Evolutionary conservation across 1,140 invertebrate species (phyloP), one percentile per base, ranked within the genome.

Genomic region (Liolophura sinensis): DNA sequence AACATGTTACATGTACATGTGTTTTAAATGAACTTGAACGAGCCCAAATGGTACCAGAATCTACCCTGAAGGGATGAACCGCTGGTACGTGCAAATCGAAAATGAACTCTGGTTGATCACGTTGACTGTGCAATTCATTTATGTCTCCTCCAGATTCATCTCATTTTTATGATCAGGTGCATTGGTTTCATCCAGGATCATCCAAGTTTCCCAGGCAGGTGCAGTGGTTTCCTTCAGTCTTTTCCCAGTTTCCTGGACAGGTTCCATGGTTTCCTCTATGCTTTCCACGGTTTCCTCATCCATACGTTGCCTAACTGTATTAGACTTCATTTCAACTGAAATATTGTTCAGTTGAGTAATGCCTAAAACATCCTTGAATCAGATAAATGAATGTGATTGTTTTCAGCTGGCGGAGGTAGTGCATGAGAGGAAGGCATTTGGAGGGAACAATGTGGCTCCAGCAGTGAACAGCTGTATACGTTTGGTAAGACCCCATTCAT

Each of bases 361-460:
- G 57, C 16, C 4, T 52, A 40, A 31, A 58, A 18, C 5, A 20
- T 20, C 1, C 18, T 58, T 4, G 7, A 58, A 24, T n/a, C n/a
- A 58, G 6, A 22, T 4, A 18, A 58, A 5, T 27, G 18, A 18
- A 48, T 61, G 40, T 3, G 57, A 31, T 62, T 25, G 18, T 40
- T 71, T 98, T 73, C 94, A 89, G 85, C 91, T 97, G 55, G 95
- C 97, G 15, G 88, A 96, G 65, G 92, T 98, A 78, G 85, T 99
- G n/a, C 96, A 96, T 9, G 96, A 98, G 87, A 92, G 97, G 22
- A 95, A 95, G 12, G 93, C 96, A 1, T 99, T 99, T 86, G 97
- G 97, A 11, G 96, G 96, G n/a, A 95, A 93, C 16, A 98, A 98
- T 84, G 96, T 98, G 71, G 94, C 98, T 82, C 96, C 96, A 0